Conservation (phyloP, 2,888 invertebrate species). For the Alentia gelatinosa region DNA sequence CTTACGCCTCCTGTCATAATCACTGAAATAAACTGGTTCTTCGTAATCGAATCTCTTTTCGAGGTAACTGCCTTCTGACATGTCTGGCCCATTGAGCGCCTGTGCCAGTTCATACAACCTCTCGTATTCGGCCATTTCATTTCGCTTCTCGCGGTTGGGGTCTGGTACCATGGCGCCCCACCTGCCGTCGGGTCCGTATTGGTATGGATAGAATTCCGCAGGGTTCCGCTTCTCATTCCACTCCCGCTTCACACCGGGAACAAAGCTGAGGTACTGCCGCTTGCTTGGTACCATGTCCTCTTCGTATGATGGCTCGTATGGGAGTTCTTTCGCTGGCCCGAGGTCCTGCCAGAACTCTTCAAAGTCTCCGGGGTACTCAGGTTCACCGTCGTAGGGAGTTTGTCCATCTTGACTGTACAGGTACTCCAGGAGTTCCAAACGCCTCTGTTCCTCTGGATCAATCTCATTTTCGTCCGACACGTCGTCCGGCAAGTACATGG, state of each 20-base stretch:
- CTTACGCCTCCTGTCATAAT: slow-evolving; percentile 27
- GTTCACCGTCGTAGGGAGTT: not conserved
- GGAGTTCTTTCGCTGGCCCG: slow-evolving; percentile 28
- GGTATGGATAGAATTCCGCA: slow-evolving; percentile 42
- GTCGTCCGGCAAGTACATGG: not conserved
- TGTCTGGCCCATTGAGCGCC: slow-evolving; percentile 30
- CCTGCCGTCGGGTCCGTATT: slow-evolving; percentile 44
- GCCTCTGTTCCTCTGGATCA: slow-evolving; percentile 19
- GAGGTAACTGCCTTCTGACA: not conserved
- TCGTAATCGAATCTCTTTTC: slow-evolving; percentile 28
- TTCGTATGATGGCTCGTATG: not conserved
- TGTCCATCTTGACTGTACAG: not conserved
- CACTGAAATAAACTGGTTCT: not conserved
- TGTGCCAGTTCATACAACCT: slow-evolving; percentile 37
- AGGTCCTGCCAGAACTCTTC: slow-evolving; percentile 46
- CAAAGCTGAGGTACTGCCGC: slow-evolving; percentile 51
- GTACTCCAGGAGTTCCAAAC: slow-evolving; percentile 30
- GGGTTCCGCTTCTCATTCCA: not conserved
- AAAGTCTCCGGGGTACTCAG: not conserved
- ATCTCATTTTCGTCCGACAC: not conserved
- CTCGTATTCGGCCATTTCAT: slow-evolving; percentile 40
- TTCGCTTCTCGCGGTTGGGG: slow-evolving; percentile 20
- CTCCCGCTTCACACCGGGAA: not conserved
- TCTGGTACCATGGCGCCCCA: slow-evolving; percentile 50
- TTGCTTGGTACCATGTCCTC: slow-evolving; percentile 11